Evolutionary conservation across 2,113 vertebrate genomes (phyloP).

Genomic region (Stictonetta naevosa): DNA sequence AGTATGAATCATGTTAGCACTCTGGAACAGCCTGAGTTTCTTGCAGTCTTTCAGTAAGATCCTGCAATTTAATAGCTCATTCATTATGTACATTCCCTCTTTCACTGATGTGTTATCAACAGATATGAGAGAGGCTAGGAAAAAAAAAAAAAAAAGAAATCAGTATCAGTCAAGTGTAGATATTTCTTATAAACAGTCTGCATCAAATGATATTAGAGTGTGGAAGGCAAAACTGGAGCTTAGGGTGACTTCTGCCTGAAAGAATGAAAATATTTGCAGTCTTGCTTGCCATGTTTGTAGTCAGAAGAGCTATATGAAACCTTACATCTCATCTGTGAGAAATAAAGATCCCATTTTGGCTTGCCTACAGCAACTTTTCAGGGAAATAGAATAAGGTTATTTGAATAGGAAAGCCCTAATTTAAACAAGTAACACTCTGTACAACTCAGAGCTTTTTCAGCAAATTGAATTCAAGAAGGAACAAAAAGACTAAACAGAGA

Average conservation of each 20-base stretch:
- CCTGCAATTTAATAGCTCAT: neutral
- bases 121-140: neutral
- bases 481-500: slow-evolving; percentile 6
- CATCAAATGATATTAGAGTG: neutral
- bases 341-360: slow-evolving; percentile 35
- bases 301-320: neutral
- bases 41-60: neutral
- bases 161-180: neutral
- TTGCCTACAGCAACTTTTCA: slow-evolving; percentile 15
- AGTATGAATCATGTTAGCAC: neutral
- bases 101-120: neutral
- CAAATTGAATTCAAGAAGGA: neutral
- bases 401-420: slow-evolving; percentile 23
- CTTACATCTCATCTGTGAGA: slow-evolving; percentile 3
- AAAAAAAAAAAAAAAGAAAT: neutral
- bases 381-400: slow-evolving; percentile 17
- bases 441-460: neutral
- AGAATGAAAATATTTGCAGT: slow-evolving; percentile 18
- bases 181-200: neutral
- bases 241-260: neutral
- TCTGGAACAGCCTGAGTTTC: neutral
- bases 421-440: slow-evolving; percentile 39
- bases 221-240: neutral
- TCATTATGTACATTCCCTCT: neutral
- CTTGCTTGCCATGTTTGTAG: neutral